Conservation (phyloP, 1,140 invertebrate species). For the Aphelenchoides besseyi region DNA sequence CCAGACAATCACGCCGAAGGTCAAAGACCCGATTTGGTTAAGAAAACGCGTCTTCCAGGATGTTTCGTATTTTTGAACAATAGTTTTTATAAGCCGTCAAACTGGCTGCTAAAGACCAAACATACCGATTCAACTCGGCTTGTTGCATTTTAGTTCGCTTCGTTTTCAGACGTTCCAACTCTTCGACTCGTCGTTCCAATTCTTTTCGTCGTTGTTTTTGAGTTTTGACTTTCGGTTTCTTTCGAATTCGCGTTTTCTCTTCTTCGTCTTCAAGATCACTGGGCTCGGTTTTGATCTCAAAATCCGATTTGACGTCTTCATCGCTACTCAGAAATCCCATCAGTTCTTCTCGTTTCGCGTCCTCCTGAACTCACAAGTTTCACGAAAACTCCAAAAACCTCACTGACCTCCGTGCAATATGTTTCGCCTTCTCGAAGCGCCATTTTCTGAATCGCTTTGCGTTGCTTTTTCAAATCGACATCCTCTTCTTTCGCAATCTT, state of each 20-base stretch:
- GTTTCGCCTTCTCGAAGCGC: not conserved
- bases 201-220: constrained; percentile 24
- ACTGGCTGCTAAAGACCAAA: too few relatives aligned
- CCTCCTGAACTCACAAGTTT: constrained; percentile 14
- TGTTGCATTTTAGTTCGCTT: constrained; percentile 28
- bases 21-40: too few relatives aligned
- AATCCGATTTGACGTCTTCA: constrained; percentile 13
- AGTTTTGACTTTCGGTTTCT: constrained; percentile 22
- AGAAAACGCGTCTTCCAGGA: too few relatives aligned
- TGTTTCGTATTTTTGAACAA: too few relatives aligned
- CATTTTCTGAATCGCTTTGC: not conserved
- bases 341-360: constrained; percentile 5
- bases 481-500: constrained; percentile 32
- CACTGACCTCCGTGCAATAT: constrained; percentile 6
- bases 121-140: constrained; percentile 21
- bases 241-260: not conserved
- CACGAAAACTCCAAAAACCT: not conserved
- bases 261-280: constrained; percentile 13
- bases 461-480: constrained; percentile 16
- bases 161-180: constrained; percentile 22
- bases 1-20: not conserved
- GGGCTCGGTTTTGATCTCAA: constrained; percentile 16
- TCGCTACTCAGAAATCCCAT: constrained; percentile 7
- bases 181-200: constrained; percentile 19
- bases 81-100: not conserved